phyloP scores from a whole-genome alignment of 2,113 vertebrate genomes.

The Dendropsophus ebraccatus region DNA sequence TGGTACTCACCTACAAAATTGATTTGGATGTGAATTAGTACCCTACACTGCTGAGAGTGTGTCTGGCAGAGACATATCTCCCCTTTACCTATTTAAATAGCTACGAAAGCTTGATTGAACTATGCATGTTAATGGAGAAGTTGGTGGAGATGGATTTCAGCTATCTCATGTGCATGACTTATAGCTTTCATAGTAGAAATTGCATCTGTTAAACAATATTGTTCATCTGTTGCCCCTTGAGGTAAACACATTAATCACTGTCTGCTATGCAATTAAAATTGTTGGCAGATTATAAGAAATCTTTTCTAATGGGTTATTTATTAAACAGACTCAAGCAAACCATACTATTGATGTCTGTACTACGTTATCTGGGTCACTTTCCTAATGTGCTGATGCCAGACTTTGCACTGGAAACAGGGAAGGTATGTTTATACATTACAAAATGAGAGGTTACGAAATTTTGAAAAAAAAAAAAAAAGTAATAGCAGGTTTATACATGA shows the following conservation, averaged over 20 bases:
- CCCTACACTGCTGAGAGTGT: background rate
- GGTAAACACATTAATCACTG: background rate
- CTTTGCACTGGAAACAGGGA: background rate
- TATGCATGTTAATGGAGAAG: background rate
- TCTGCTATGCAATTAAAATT: background rate
- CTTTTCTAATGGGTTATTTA: slow-evolving; percentile 1
- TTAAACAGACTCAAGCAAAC: background rate
- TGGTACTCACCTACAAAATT: too few species aligned
- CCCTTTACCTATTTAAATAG: background rate
- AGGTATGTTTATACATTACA: slow-evolving; percentile 23
- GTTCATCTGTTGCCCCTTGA: background rate
- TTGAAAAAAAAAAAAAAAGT: background rate
- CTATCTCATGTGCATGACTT: too few species aligned
- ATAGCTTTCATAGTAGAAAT: background rate
- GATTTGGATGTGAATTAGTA: too few species aligned
- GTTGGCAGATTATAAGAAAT: background rate
- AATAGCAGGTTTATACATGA: background rate
- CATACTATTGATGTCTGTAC: background rate
- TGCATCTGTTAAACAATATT: background rate
- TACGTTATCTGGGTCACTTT: background rate
- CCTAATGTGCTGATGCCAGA: background rate
- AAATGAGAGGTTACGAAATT: background rate
- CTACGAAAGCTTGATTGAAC: background rate
- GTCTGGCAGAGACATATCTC: too few species aligned
- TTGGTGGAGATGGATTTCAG: background rate